A percentile compares a stretch with the other conserved stretches of the same genome.
These are phyloP conservation scores for Rousettus madagascariensis DNA, from an alignment of 2,797 vertebrate genomes.

Conservation along the genomic window DNA sequence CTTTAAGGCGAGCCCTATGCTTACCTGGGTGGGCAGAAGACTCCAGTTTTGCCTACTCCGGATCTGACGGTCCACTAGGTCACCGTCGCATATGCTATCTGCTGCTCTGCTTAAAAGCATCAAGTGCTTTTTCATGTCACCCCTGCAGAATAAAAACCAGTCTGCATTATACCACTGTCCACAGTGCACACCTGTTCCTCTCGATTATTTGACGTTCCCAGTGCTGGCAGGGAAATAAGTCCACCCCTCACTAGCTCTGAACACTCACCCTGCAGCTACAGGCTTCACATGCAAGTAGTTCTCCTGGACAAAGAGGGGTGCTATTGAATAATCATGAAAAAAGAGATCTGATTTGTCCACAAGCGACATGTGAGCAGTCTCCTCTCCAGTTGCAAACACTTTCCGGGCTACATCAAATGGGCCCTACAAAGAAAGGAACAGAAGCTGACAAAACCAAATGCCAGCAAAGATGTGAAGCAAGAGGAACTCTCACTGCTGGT, in stretches of 20 bases:
- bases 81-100: slow-evolving; percentile 96
- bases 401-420: slow-evolving; percentile 97
- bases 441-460: neutral
- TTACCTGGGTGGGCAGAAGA: slow-evolving; percentile 97
- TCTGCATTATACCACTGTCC: neutral
- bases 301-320: slow-evolving; percentile 97
- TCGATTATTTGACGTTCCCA: rapidly evolving
- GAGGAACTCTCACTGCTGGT: neutral
- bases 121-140: slow-evolving; percentile 93
- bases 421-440: slow-evolving; percentile 84
- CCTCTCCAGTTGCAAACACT: slow-evolving; percentile 92
- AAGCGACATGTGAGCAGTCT: slow-evolving; percentile 92
- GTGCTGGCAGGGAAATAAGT: rapidly evolving
- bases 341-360: slow-evolving; percentile 98
- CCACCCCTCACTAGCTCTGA: neutral
- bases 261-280: slow-evolving; percentile 91
- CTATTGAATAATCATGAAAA: slow-evolving; percentile 97
- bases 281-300: slow-evolving; percentile 96
- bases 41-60: slow-evolving; percentile 94
- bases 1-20: neutral
- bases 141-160: slow-evolving; percentile 80
- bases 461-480: no score
- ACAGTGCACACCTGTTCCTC: neutral
- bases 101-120: slow-evolving; percentile 95
- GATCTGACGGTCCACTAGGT: slow-evolving; percentile 95